Percentiles rank a stretch among this genome's conserved stretches.
These are phyloP conservation scores for Penaeus chinensis DNA, from an alignment of 1,140 invertebrate species.

Conservation along the genomic window DNA sequence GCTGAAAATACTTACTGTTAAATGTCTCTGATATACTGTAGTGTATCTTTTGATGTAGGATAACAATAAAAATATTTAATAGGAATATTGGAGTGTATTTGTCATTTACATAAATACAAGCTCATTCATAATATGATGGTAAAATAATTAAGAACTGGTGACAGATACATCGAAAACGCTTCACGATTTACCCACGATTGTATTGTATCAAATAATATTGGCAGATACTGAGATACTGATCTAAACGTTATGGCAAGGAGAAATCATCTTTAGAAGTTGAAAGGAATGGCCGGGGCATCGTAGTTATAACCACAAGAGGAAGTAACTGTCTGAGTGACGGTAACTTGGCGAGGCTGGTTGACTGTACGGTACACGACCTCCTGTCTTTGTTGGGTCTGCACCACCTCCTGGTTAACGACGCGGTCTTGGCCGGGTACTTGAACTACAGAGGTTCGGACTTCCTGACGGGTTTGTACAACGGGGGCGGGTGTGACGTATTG, in stretches of 20 bases:
- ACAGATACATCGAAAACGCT: too few relatives aligned
- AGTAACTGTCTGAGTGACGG: slow-evolving; percentile 6
- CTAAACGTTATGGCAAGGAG: background rate
- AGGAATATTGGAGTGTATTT: too few relatives aligned
- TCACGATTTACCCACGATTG: too few relatives aligned
- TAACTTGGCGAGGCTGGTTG: slow-evolving; percentile 12
- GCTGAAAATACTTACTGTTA: too few relatives aligned
- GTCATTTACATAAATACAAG: too few relatives aligned
- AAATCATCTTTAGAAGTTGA: background rate
- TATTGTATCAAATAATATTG: too few relatives aligned
- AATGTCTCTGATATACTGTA: too few relatives aligned
- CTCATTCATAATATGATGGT: too few relatives aligned
- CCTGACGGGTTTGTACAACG: background rate
- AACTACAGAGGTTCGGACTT: background rate
- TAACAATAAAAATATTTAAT: too few relatives aligned
- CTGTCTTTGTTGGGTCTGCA: slow-evolving; percentile 1
- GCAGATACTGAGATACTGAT: too few relatives aligned
- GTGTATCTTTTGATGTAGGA: too few relatives aligned
- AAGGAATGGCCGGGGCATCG: slow-evolving; percentile 1
- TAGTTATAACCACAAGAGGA: slow-evolving; percentile 26
- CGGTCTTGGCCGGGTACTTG: slow-evolving; percentile 6
- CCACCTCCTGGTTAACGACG: background rate
- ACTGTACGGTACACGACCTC: slow-evolving; percentile 19
- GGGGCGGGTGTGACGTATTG: background rate
- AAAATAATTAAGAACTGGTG: too few relatives aligned